Conservation (phyloP, 2,797 vertebrate genomes). For the Fringilla coelebs region DNA sequence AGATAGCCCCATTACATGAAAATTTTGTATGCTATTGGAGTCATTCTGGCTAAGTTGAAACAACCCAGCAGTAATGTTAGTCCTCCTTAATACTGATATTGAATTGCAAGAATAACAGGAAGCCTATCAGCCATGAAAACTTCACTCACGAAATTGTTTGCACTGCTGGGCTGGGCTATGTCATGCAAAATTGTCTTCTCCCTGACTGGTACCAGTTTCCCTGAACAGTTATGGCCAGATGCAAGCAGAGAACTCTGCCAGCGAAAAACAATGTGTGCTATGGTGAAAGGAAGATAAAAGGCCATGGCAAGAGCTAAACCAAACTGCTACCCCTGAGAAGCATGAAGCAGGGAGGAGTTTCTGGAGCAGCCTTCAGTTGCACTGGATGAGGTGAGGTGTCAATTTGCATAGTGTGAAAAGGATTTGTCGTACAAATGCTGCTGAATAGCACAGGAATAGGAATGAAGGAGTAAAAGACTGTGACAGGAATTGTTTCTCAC, state of each 20-base stretch:
- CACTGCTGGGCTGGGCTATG: background rate
- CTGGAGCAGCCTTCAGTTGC: background rate
- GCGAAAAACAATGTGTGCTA: fast-evolving
- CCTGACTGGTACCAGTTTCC: background rate
- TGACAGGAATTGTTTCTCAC: background rate
- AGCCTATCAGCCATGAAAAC: constrained; percentile 23
- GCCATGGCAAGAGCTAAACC: background rate
- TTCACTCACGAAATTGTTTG: background rate
- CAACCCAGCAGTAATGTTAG: background rate
- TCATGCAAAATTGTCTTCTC: background rate
- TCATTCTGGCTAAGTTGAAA: background rate
- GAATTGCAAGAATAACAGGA: constrained; percentile 29
- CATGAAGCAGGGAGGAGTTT: background rate
- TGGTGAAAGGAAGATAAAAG: background rate
- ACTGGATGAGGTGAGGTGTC: background rate
- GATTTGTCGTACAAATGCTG: background rate
- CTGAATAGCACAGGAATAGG: background rate
- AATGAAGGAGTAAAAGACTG: background rate
- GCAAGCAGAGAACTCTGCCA: background rate
- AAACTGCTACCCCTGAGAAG: background rate
- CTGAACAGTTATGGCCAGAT: background rate
- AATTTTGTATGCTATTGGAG: background rate
- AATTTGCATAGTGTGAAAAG: fast-evolving
- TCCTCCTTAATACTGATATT: background rate
- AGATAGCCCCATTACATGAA: background rate